Percentiles rank a stretch among this genome's conserved stretches.
Evolutionary conservation across 1,140 invertebrate genomes (phyloP).

Genomic region (Lepidostoma basale): DNA sequence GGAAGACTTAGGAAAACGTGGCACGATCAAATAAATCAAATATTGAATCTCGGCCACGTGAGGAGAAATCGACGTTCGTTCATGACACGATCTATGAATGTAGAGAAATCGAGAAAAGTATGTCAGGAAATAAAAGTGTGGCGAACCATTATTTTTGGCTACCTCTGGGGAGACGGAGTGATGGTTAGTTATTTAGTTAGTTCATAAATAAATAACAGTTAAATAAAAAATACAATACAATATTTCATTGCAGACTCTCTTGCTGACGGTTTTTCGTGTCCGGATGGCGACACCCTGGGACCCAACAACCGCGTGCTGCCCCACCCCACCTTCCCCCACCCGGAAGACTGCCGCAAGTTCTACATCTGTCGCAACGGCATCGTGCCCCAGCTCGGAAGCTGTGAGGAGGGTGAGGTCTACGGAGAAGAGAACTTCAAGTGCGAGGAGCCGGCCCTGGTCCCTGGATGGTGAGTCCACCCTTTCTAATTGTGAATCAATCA

Average conservation of each 20-base stretch:
- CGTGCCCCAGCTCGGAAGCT: constrained; percentile 76
- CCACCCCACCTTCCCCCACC: constrained; percentile 81
- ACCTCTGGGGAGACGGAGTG: no score
- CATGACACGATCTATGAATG: no score
- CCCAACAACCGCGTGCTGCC: constrained; percentile 73
- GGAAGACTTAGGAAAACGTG: no score
- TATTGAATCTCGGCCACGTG: no score
- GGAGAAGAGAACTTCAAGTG: constrained; percentile 82
- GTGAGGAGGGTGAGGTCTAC: constrained; percentile 77
- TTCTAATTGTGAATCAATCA: no score
- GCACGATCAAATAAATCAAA: no score
- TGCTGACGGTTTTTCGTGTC: constrained; percentile 80
- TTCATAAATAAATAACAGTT: no score
- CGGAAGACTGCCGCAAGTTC: constrained; percentile 83
- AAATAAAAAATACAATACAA: background rate
- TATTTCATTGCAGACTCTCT: constrained; percentile 62
- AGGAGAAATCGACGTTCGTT: no score
- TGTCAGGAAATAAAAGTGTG: no score
- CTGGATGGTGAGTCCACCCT: constrained; percentile 80
- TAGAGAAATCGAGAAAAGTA: no score
- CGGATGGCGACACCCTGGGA: constrained; percentile 70
- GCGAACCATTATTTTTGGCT: no score
- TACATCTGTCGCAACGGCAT: constrained; percentile 84
- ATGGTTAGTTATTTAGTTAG: no score
- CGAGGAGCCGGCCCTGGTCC: constrained; percentile 78